A percentile compares a stretch with the other conserved stretches of the same genome.
These are phyloP conservation scores for Manduca sexta DNA, from an alignment of 1,140 invertebrate genomes.

Conservation along the genomic window DNA sequence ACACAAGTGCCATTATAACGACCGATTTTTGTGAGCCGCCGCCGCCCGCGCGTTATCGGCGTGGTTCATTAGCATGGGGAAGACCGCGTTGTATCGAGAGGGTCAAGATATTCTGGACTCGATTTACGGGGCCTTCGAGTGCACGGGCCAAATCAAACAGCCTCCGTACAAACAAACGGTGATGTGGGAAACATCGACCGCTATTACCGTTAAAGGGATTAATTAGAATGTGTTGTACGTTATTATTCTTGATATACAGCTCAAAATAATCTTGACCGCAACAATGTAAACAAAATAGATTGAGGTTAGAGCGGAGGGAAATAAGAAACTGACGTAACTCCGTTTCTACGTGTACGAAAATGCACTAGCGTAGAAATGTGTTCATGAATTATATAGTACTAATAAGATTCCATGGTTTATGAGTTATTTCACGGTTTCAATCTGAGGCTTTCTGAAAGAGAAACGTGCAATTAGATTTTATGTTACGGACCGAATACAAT, in stretches of 20 bases:
- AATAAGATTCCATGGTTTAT: no score
- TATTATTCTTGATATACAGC: not conserved
- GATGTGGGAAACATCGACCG: conserved; percentile 37
- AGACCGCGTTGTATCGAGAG: conserved; percentile 3
- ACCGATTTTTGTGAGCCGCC: conserved; percentile 24
- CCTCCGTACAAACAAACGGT: conserved; percentile 37
- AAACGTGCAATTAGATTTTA: no score
- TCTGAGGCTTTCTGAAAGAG: no score
- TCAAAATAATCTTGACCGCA: no score
- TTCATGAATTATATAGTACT: no score
- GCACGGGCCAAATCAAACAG: conserved; percentile 44
- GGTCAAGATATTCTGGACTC: conserved; percentile 21
- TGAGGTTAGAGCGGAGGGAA: no score
- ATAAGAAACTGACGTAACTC: no score
- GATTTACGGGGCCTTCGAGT: conserved; percentile 25
- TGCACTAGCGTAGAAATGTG: no score
- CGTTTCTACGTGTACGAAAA: no score
- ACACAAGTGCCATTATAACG: conserved; percentile 32
- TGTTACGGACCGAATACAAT: no score
- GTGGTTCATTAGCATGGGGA: not conserved
- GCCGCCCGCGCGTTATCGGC: not conserved
- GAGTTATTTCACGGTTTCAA: no score
- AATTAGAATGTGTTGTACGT: conserved; percentile 34
- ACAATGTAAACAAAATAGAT: no score
- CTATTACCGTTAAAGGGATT: conserved; percentile 38